phyloP scores from a whole-genome alignment of 1,140 invertebrate species.

The Tyrophagus putrescentiae region DNA sequence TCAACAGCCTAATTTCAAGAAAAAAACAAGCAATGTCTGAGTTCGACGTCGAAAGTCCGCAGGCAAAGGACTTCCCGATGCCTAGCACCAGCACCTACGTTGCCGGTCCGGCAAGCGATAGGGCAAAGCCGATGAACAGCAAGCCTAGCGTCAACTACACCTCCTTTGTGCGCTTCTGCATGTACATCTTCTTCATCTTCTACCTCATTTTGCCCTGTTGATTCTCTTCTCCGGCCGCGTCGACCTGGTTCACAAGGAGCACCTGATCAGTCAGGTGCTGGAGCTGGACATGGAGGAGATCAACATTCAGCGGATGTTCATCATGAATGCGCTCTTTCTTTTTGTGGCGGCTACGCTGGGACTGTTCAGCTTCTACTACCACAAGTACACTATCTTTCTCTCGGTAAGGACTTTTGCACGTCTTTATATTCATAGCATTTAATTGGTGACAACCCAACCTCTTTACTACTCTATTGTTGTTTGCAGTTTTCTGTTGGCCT shows the following conservation, averaged over 20 bases:
- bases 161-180: constrained; percentile 2
- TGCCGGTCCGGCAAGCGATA: no score
- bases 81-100: no score
- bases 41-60: no score
- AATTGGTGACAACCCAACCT: not conserved
- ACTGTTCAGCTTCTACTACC: not conserved
- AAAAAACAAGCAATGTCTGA: no score
- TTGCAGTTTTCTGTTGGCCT: not conserved
- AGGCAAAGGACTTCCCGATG: no score
- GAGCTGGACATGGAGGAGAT: not conserved
- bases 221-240: not conserved
- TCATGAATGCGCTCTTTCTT: not conserved
- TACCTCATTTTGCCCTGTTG: not conserved
- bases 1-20: no score
- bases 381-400: not conserved
- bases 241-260: not conserved
- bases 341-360: not conserved
- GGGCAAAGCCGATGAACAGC: no score
- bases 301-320: not conserved
- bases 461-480: no score
- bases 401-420: no score
- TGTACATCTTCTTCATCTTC: not conserved
- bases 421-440: not conserved
- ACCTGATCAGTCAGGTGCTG: not conserved
- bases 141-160: constrained; percentile 1